These are phyloP conservation scores for Panagrolaimus sp. DNA, from an alignment of 1,140 invertebrate genomes.

Conservation along the genomic window DNA sequence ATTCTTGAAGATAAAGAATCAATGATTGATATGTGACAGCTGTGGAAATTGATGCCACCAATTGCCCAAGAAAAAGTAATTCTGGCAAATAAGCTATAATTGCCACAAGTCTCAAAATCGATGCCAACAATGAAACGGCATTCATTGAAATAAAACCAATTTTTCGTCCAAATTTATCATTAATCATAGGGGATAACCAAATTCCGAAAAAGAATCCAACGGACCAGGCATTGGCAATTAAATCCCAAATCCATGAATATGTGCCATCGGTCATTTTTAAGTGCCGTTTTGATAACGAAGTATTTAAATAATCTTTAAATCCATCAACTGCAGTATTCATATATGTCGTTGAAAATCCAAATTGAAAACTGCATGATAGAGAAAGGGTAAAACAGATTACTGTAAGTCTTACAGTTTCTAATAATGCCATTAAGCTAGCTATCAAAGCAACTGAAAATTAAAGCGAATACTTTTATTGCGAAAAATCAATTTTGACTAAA, in stretches of 20 bases:
- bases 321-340: conserved; percentile 13
- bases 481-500: too few species aligned
- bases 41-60: conserved; percentile 38
- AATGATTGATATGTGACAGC: conserved; percentile 41
- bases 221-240: background rate
- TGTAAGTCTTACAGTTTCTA: background rate
- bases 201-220: background rate
- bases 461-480: too few species aligned
- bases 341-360: conserved; percentile 1
- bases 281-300: background rate
- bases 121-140: background rate
- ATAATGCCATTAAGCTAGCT: too few species aligned
- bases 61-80: background rate
- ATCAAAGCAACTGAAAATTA: too few species aligned
- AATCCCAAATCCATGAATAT: background rate
- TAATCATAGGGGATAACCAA: background rate
- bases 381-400: background rate
- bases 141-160: conserved; percentile 2
- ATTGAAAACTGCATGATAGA: background rate
- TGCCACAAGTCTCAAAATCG: background rate
- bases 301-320: background rate
- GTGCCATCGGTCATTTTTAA: background rate
- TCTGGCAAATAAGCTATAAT: background rate
- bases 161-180: background rate
- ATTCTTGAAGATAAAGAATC: conserved; percentile 40